Conservation (phyloP, 2,888 invertebrate species). For the Hedya salicella region DNA sequence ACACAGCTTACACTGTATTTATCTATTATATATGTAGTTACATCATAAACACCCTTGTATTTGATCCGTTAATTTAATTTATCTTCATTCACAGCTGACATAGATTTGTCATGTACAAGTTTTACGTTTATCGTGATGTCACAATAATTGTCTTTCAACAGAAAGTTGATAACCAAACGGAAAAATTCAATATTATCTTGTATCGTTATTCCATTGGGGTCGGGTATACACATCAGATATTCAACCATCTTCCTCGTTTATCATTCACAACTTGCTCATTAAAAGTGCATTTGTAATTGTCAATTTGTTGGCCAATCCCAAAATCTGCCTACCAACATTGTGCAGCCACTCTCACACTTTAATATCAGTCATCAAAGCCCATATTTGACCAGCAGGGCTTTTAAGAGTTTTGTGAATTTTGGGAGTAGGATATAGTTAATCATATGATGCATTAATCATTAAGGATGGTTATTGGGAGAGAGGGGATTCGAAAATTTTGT, state of each 20-base stretch:
- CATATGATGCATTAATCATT: conserved; percentile 76
- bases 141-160: background rate
- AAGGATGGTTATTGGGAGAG: conserved; percentile 43
- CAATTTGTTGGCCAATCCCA: conserved; percentile 62
- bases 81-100: too few species aligned
- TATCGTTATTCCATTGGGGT: conserved; percentile 18
- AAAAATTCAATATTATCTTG: conserved; percentile 11
- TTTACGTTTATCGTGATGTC: too few species aligned
- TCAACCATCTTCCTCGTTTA: conserved; percentile 69
- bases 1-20: background rate
- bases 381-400: conserved; percentile 1
- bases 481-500: conserved; percentile 20
- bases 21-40: background rate
- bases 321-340: conserved; percentile 12
- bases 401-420: conserved; percentile 59
- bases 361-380: background rate
- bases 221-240: conserved; percentile 18
- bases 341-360: conserved; percentile 5
- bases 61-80: too few species aligned
- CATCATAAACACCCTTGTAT: too few species aligned
- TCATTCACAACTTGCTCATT: conserved; percentile 77
- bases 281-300: conserved; percentile 79
- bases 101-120: too few species aligned
- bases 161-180: background rate
- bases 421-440: conserved; percentile 69